phyloP scores from a whole-genome alignment of 2,797 vertebrate species.

The Argentina silus region DNA sequence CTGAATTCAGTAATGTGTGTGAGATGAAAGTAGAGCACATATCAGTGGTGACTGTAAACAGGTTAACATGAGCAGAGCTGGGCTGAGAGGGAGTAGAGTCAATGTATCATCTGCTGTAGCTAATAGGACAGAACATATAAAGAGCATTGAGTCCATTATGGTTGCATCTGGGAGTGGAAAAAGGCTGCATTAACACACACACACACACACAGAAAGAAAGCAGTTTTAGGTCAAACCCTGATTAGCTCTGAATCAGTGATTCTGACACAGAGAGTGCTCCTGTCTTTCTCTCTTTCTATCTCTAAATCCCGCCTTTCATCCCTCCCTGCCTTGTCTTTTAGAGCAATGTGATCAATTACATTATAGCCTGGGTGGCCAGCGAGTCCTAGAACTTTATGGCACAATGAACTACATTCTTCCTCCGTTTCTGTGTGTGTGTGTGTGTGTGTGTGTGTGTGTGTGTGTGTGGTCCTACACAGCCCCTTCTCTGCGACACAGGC shows the following conservation, averaged over 20 bases:
- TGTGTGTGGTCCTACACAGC: background rate
- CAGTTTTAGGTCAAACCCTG: constrained; percentile 52
- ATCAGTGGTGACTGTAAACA: background rate
- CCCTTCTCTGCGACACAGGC: constrained; percentile 33
- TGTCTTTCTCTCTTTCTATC: constrained; percentile 24
- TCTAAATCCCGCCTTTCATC: background rate
- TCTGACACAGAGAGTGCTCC: constrained; percentile 38
- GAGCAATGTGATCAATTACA: constrained; percentile 52
- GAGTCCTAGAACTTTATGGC: constrained; percentile 37
- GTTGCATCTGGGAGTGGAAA: constrained; percentile 37
- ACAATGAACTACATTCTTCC: constrained; percentile 59
- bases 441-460: constrained; percentile 5
- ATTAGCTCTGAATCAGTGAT: constrained; percentile 57
- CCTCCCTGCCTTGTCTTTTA: background rate
- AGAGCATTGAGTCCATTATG: constrained; percentile 14
- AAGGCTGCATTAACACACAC: constrained; percentile 18
- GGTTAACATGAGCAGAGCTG: background rate
- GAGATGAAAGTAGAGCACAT: no score
- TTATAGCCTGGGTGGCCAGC: constrained; percentile 46
- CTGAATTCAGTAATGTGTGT: no score
- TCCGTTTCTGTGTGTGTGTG: constrained; percentile 8
- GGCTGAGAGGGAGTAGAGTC: constrained; percentile 7
- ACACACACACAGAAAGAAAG: constrained; percentile 33
- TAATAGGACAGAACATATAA: constrained; percentile 21
- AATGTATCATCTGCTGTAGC: constrained; percentile 12